Evolutionary conservation across 2,888 invertebrate genomes (phyloP), one percentile per base, ranked within the genome.

Genomic region (Melinaea menophilus): DNA sequence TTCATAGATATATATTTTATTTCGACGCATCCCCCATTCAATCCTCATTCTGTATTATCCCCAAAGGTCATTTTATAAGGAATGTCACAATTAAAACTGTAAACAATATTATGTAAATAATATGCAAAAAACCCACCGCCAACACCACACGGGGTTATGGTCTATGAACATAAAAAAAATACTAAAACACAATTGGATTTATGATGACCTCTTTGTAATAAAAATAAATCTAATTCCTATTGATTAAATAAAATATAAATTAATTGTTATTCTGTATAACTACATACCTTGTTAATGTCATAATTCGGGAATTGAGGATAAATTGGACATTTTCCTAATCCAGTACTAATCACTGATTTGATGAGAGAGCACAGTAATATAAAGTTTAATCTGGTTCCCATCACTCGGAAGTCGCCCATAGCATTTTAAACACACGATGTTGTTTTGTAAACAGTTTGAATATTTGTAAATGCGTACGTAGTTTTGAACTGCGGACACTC

Each of bases 301-400:
- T 94, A 94, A 81, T 93, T 88, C 47, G 93, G 92, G 81, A 94
- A 90, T 72, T 93, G 91, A 58, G 92, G 92, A 79, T 94, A 93
- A 70, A 92, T 92, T 4, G 95, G 95, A 74, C 95, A 95, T 75
- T 91, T 92, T 67, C 95, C 95, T 54, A 95, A 85, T 55, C 94
- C 94, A 57, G 92, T 87, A 65, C 80, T 75, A 45, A 79, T 66
- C 65, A 77, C 86, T n/a, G 77, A 75, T 61, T 76, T 77, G 37
- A 79, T 67, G 55, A 81, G 65, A 33, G 75, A 73, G 65, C 79
- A 79, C 64, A 85, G 74, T 64, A 85, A 71, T 63, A 85, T 65
- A 54, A 84, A 71, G 67, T 75, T 77, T 57, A 82, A 64, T 70
- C 75, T 74, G 47, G 71, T 70, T 59, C 71, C 72, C 55, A 72